These are phyloP conservation scores for Furcifer pardalis DNA, from an alignment of 2,797 vertebrate species.

Conservation along the genomic window DNA sequence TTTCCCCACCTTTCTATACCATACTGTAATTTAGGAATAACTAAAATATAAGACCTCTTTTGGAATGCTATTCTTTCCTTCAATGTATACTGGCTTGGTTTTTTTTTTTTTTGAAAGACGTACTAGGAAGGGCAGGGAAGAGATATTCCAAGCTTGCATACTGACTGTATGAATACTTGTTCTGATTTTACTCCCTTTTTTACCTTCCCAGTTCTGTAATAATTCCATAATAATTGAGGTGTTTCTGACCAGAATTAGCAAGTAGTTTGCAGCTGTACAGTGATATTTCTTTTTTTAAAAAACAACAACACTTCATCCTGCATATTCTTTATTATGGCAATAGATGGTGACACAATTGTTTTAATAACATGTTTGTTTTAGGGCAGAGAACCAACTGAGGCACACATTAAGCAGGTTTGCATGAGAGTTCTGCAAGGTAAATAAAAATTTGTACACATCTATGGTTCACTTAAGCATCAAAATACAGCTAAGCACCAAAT, in stretches of 20 bases:
- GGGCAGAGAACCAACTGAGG: constrained; percentile 95
- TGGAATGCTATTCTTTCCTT: background rate
- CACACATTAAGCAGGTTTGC: constrained; percentile 97
- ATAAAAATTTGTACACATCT: background rate
- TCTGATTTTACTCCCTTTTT: background rate
- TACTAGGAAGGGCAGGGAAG: background rate
- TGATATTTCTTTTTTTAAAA: no score
- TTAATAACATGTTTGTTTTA: constrained; percentile 60
- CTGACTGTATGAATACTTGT: background rate
- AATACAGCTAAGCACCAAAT: background rate
- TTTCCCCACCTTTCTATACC: no score
- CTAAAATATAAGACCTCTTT: background rate
- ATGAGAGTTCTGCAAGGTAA: constrained; percentile 99
- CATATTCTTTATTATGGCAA: background rate
- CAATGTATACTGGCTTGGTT: background rate
- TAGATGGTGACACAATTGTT: background rate
- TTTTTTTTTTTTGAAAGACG: background rate
- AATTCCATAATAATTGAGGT: no score
- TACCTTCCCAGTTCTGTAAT: background rate
- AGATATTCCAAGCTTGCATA: background rate
- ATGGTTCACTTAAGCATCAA: background rate
- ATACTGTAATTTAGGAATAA: no score
- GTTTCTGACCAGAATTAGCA: background rate
- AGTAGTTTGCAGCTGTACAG: background rate
- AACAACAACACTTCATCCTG: no score